Base-by-base conservation (phyloP, 2,888 invertebrate species). In the Chaetogeoica ovagalla region DNA sequence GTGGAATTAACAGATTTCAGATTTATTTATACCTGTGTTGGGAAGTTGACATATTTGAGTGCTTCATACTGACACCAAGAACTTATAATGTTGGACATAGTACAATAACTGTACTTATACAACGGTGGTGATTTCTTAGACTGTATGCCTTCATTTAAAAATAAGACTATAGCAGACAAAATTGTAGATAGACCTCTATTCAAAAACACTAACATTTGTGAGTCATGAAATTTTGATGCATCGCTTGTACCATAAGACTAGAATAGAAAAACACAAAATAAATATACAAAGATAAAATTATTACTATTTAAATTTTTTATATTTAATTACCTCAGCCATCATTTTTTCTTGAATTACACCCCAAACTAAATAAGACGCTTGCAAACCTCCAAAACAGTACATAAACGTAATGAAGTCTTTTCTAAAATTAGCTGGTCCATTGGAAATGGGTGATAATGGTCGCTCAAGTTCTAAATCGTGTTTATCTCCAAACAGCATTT, bases 51-150 rank as follows among this genome's bases (percentile, higher is more conserved):
- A 87, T 94, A 99, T 87, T 98, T 98, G 68, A 99, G 89, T 37
- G 98, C 98, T 88, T 99, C 99, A 86, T 99, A 99, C 87, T 99
- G 99, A 87, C 97, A 98, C 98, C 98, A 99, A 70, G 97, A 97
- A 86, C 97, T 97, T 90, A 99, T 91, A 83, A 98, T 95, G 87
- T 99, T 99, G 21, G 97, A 96, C 85, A 99, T 91, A 6, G 98
- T 96, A 85, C 97, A 96, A 88, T 93, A 98, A 0, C 94, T 93
- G 87, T 97, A 98, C 88, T 96, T 94, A 87, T 96, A 97, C 17
- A 97, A 88, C 0, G 99, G 98, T 76, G 94, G 94, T 39, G 91
- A 90, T 85, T 94, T 93, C 21, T 91, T 88, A 0, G 91, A 90
- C 82, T 91, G 90, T n/a, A 79, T 63, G 11, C 79, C 79, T 90